These are phyloP conservation scores for Uropetala carovei DNA, from an alignment of 2,888 invertebrate species.

Conservation along the genomic window DNA sequence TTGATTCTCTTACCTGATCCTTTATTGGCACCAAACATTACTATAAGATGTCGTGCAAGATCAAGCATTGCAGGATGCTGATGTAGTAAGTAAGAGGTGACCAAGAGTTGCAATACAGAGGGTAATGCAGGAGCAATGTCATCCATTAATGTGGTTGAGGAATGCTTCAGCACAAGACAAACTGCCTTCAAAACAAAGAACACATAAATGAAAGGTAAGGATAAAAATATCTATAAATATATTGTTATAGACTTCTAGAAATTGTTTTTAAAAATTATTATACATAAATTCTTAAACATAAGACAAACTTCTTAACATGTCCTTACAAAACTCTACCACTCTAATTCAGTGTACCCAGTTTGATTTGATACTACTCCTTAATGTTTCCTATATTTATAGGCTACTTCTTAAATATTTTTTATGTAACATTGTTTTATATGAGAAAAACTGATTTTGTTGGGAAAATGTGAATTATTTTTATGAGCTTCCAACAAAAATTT, in stretches of 20 bases:
- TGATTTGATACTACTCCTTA: no score
- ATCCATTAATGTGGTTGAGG: conserved; percentile 83
- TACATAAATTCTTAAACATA: no score
- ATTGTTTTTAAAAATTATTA: no score
- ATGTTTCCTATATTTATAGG: no score
- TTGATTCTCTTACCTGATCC: conserved; percentile 22
- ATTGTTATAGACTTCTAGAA: no score
- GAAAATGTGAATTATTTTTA: no score
- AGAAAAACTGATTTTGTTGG: no score
- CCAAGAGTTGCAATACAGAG: conserved; percentile 82
- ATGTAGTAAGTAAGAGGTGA: conserved; percentile 81
- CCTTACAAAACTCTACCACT: background rate
- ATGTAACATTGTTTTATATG: no score
- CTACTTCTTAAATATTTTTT: no score
- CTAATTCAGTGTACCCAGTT: no score
- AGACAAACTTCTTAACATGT: no score
- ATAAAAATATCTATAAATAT: background rate
- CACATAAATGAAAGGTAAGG: background rate
- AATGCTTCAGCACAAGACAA: conserved; percentile 85
- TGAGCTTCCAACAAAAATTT: no score
- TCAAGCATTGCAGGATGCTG: conserved; percentile 85
- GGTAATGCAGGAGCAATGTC: conserved; percentile 83
- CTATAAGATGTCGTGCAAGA: conserved; percentile 83
- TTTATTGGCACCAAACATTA: conserved; percentile 54
- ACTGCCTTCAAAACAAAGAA: conserved; percentile 79